Conservation (phyloP, 2,888 invertebrate genomes). For the Osedax fenrisi region DNA sequence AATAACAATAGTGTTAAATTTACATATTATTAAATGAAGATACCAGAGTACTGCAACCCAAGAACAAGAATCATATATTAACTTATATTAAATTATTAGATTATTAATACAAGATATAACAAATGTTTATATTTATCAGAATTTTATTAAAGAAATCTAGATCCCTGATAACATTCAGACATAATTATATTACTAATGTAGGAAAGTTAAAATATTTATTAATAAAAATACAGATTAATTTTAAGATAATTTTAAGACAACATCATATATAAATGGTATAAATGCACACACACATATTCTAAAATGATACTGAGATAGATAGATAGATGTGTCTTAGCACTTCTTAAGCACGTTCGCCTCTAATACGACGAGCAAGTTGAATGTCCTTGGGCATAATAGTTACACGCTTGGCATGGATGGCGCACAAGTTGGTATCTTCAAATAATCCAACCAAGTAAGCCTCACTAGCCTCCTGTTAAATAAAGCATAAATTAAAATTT, state of each 20-base stretch:
- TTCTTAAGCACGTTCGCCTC: conserved; percentile 66
- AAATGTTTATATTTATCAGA: too few species aligned
- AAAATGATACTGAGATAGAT: background rate
- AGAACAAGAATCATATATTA: too few species aligned
- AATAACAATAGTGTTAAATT: too few species aligned
- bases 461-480: conserved; percentile 32
- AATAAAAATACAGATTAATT: background rate
- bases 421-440: conserved; percentile 93
- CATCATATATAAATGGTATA: background rate
- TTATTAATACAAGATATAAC: too few species aligned
- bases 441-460: conserved; percentile 61
- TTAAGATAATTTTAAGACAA: background rate
- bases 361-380: conserved; percentile 85
- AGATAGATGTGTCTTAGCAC: background rate
- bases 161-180: background rate
- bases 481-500: too few species aligned
- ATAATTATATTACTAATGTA: background rate
- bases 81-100: too few species aligned
- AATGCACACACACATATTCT: background rate
- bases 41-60: too few species aligned
- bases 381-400: conserved; percentile 97
- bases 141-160: background rate
- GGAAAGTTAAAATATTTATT: background rate
- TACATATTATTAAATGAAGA: too few species aligned
- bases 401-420: conserved; percentile 89